Evolutionary conservation across 2,113 vertebrate species (phyloP).

Genomic region (Morone chrysops): DNA sequence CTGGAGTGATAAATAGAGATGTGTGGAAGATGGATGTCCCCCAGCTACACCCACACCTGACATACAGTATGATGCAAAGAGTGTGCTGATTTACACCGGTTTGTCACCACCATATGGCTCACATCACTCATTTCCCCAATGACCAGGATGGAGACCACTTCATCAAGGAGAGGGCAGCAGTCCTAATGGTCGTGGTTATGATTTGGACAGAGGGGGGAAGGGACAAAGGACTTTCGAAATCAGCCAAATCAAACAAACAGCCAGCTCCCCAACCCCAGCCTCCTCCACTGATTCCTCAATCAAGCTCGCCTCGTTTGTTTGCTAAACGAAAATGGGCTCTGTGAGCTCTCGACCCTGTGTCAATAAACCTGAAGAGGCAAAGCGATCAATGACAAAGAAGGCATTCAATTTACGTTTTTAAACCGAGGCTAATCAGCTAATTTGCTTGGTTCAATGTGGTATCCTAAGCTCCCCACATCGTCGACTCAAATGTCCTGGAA

Average conservation of each 20-base stretch:
- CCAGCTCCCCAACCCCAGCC: neutral
- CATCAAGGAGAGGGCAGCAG: conserved; percentile 59
- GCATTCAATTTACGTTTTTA: conserved; percentile 75
- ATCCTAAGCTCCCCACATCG: conserved; percentile 47
- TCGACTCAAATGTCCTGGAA: conserved; percentile 47
- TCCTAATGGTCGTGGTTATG: neutral
- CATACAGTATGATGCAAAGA: conserved; percentile 69
- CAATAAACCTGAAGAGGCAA: conserved; percentile 65
- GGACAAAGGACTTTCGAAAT: conserved; percentile 37
- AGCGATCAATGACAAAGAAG: conserved; percentile 73
- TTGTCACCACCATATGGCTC: conserved; percentile 56
- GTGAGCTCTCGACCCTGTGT: conserved; percentile 38
- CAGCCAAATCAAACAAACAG: conserved; percentile 50
- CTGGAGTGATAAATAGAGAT: conserved; percentile 70
- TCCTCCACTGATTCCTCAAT: conserved; percentile 11
- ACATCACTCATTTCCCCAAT: conserved; percentile 66
- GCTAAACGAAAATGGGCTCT: conserved; percentile 33
- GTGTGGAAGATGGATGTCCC: conserved; percentile 55
- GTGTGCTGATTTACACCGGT: conserved; percentile 63
- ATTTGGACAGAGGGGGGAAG: conserved; percentile 22
- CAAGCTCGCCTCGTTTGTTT: conserved; percentile 56
- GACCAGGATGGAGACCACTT: conserved; percentile 51
- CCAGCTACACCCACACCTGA: conserved; percentile 53
- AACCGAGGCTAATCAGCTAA: conserved; percentile 77
- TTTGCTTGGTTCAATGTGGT: conserved; percentile 70